Conservation (phyloP, 64 coral and sea anemone species). For the Stichodactyla mertensii region DNA sequence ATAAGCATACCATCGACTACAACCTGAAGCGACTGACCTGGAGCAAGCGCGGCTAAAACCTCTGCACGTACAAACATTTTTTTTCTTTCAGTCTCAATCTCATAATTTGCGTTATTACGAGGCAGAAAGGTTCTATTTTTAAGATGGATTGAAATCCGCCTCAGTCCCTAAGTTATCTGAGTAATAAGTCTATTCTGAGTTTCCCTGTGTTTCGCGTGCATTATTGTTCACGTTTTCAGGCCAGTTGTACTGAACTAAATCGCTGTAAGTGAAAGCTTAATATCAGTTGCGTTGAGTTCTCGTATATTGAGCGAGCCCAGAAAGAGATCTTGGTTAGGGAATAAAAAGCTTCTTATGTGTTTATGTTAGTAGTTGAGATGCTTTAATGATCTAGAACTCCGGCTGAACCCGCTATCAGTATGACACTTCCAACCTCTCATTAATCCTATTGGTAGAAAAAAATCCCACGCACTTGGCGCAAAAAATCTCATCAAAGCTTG, state of each 20-base stretch:
- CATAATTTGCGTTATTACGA: no score
- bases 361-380: background rate
- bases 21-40: background rate
- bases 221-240: background rate
- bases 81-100: no score
- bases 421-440: background rate
- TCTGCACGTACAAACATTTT: no score
- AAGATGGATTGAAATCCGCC: no score
- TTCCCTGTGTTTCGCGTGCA: no score
- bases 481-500: background rate
- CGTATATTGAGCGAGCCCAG: background rate
- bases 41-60: background rate
- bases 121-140: no score
- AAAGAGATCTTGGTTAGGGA: background rate
- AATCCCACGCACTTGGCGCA: background rate
- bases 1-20: background rate
- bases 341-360: background rate
- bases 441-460: background rate
- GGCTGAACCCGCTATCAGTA: background rate
- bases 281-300: background rate
- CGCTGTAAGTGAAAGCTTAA: background rate
- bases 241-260: background rate
- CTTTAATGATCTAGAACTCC: background rate
- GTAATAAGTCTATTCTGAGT: no score
- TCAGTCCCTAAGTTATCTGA: no score